Conservation (phyloP, 2,797 vertebrate genomes). For the Bradypodion pumilum region DNA sequence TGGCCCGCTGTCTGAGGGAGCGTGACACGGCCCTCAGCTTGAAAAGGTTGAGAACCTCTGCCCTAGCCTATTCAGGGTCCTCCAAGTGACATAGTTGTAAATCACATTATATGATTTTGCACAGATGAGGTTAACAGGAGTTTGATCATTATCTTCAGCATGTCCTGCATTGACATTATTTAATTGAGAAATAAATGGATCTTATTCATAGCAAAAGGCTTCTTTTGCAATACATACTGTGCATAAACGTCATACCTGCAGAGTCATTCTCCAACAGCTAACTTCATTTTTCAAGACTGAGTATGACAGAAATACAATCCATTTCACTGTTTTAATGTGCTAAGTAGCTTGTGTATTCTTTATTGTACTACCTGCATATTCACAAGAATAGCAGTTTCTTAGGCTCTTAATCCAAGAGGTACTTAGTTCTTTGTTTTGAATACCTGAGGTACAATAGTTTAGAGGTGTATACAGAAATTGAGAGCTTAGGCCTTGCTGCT, state of each 20-base stretch:
- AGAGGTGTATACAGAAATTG: neutral
- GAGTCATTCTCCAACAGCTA: slow-evolving; percentile 14
- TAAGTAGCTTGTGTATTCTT: neutral
- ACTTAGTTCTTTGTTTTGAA: neutral
- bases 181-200: slow-evolving; percentile 30
- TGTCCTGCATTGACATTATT: slow-evolving; percentile 8
- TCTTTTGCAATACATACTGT: neutral
- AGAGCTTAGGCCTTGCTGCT: neutral
- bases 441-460: neutral
- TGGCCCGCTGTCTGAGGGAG: too few relatives aligned
- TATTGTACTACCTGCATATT: neutral
- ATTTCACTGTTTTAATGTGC: slow-evolving; percentile 1
- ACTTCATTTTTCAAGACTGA: slow-evolving; percentile 20
- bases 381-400: slow-evolving; percentile 1
- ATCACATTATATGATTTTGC: neutral
- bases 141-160: slow-evolving; percentile 10
- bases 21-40: too few relatives aligned
- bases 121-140: neutral
- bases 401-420: neutral
- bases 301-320: slow-evolving; percentile 1
- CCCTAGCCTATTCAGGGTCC: too few relatives aligned
- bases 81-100: too few relatives aligned
- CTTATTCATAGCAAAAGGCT: slow-evolving; percentile 19
- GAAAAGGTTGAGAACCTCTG: too few relatives aligned
- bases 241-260: neutral